phyloP scores from a whole-genome alignment of 2,797 vertebrate species.

The Dendrocincla fuliginosa region DNA sequence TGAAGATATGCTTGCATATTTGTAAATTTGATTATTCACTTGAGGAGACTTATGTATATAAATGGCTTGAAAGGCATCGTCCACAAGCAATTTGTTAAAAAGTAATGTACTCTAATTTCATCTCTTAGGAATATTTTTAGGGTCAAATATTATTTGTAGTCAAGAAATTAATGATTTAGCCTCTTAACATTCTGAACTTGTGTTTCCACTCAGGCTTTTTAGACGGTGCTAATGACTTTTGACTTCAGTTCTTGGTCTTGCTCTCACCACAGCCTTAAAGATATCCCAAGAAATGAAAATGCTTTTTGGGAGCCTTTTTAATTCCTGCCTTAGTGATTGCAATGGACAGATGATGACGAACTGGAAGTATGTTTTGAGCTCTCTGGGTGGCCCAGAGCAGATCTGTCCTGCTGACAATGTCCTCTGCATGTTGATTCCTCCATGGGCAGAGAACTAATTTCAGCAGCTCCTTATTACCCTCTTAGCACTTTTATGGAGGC shows the following conservation, averaged over 20 bases:
- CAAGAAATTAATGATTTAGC: background rate
- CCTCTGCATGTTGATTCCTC: background rate
- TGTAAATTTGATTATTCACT: slow-evolving; percentile 8
- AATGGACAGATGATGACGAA: background rate
- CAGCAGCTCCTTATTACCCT: background rate
- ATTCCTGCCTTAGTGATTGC: background rate
- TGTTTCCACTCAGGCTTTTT: background rate
- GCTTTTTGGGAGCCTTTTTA: background rate
- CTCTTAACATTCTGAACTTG: background rate
- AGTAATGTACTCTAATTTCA: background rate
- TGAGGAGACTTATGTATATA: background rate
- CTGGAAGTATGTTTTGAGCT: background rate
- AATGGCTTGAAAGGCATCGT: background rate
- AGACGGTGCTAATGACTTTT: background rate
- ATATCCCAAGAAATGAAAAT: background rate
- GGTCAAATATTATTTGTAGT: background rate
- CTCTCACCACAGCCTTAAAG: background rate
- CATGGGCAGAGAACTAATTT: background rate
- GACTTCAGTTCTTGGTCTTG: background rate
- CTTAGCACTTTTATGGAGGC: background rate
- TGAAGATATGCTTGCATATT: background rate
- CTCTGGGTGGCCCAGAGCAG: background rate
- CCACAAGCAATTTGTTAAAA: background rate
- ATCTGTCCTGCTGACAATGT: background rate
- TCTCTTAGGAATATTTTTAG: background rate